Percentiles rank a stretch among this genome's conserved stretches.
Conservation (phyloP, 2,113 vertebrate species). For the Dicentrarchus labrax region DNA sequence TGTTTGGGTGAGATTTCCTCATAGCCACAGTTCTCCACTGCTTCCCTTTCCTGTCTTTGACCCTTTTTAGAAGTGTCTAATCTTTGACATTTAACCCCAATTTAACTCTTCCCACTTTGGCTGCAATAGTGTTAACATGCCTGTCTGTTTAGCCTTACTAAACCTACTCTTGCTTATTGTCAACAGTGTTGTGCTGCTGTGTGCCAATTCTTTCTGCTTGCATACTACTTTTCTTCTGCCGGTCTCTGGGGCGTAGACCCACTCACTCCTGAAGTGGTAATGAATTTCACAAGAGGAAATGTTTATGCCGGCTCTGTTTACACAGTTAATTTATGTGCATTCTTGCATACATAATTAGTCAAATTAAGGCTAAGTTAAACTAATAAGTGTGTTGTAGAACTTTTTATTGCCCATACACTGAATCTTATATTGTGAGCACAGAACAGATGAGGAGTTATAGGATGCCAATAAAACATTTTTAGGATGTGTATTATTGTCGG, state of each 20-base stretch:
- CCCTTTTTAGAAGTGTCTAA: constrained; percentile 13
- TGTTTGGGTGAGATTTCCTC: neutral
- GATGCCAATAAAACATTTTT: neutral
- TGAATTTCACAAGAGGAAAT: constrained; percentile 74
- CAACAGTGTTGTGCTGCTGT: constrained; percentile 71
- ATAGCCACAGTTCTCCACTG: constrained; percentile 39
- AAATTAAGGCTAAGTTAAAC: constrained; percentile 55
- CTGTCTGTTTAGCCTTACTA: constrained; percentile 98
- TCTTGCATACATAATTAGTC: constrained; percentile 71
- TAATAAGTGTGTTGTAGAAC: constrained; percentile 63
- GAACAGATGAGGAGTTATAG: constrained; percentile 4
- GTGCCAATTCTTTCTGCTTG: constrained; percentile 70
- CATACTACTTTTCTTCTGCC: constrained; percentile 64
- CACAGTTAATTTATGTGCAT: constrained; percentile 76
- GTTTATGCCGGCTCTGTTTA: constrained; percentile 77
- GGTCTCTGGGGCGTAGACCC: constrained; percentile 69
- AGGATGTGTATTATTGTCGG: neutral
- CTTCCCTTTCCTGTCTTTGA: constrained; percentile 13
- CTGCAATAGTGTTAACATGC: constrained; percentile 75
- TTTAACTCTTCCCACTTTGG: constrained; percentile 40
- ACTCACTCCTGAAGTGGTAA: constrained; percentile 75
- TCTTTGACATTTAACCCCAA: constrained; percentile 39
- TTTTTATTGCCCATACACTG: constrained; percentile 41
- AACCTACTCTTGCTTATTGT: constrained; percentile 74
- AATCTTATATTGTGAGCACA: constrained; percentile 16